Conservation (phyloP, 2,888 invertebrate species). For the Caenorhabditis afra region DNA sequence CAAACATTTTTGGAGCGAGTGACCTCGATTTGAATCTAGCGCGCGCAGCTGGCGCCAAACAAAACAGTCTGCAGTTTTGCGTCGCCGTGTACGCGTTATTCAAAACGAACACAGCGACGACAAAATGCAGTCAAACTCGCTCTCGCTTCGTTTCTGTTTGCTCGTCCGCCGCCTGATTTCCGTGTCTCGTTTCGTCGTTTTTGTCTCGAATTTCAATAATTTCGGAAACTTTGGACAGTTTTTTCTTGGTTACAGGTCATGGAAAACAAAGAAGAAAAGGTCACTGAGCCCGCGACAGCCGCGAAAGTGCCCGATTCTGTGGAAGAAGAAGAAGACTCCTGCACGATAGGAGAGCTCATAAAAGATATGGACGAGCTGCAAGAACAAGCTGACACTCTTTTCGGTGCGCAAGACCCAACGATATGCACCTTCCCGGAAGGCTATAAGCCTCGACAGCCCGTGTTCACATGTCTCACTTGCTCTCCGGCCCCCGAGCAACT, state of each 20-base stretch:
- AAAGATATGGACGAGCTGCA: slow-evolving; percentile 30
- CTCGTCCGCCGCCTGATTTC: too few relatives aligned
- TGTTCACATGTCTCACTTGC: slow-evolving; percentile 95
- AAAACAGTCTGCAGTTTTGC: slow-evolving; percentile 22
- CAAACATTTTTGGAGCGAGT: not conserved
- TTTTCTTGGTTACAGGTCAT: not conserved
- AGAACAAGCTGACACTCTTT: slow-evolving; percentile 47
- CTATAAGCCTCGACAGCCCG: slow-evolving; percentile 91
- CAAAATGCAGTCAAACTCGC: slow-evolving; percentile 10
- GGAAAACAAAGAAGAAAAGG: slow-evolving; percentile 7
- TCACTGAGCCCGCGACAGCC: not conserved
- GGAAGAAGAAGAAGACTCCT: not conserved
- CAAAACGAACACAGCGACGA: slow-evolving; percentile 27
- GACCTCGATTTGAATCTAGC: slow-evolving; percentile 47
- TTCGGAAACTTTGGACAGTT: too few relatives aligned
- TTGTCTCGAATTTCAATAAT: not conserved
- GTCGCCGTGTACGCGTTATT: slow-evolving; percentile 16
- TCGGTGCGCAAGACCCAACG: slow-evolving; percentile 56
- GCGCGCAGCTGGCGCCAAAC: slow-evolving; percentile 18
- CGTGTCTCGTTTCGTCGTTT: not conserved
- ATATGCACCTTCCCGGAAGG: slow-evolving; percentile 83
- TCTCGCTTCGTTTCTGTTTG: not conserved
- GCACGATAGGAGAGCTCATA: not conserved
- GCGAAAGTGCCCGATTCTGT: not conserved
- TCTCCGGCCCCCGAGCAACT: slow-evolving; percentile 75